Evolutionary conservation across 2,113 vertebrate species (phyloP), one percentile per base, ranked within the genome.

Genomic region (Takifugu bimaculatus): DNA sequence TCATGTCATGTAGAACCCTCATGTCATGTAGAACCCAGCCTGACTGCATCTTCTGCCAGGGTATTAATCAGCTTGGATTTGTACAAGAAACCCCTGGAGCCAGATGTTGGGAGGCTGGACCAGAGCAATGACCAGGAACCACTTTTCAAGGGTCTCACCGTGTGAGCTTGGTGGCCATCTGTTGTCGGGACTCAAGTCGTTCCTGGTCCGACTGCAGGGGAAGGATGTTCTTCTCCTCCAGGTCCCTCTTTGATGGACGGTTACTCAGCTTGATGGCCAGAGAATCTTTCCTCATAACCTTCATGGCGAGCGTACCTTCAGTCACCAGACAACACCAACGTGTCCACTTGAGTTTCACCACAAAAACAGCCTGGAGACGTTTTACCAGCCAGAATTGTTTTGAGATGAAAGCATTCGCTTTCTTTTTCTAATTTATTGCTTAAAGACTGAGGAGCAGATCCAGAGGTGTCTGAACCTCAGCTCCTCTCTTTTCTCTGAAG

Each of bases 161-260:
- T 72, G 94, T 99, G 60, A 99, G 93, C 79, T 98, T 99, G 66
- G 94, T 98, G 65, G 95, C 96, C 0, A 97, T 99, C 83, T 98
- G 97, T 66, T 98, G 95, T 55, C 97, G 89, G 13, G 91, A 92
- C 79, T 96, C 94, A 0, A 95, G 87, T 4, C 96, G 88, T 80
- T 99, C 95, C 57, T 95, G 94, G 57, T 99, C 95, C 0, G 94
- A 95, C 89, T 96, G 94, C 88, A 94, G 85, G n/a, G 92, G 95
- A 20, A 99, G 91, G 78, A 99, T 99, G 79, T 99, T 99, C 83
- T 99, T 99, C 25, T 99, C 97, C 82, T 98, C 94, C 72, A 99
- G 90, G 51, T 99, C 97, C 69, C 94, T 80, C 77, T 95, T 94
- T 2, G 96, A 94, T 28, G 97, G 97, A 69, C 97, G 93, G 89